Evolutionary conservation across 2,797 vertebrate species (phyloP), one percentile per base, ranked within the genome.

Genomic region (Garrulus glandarius): DNA sequence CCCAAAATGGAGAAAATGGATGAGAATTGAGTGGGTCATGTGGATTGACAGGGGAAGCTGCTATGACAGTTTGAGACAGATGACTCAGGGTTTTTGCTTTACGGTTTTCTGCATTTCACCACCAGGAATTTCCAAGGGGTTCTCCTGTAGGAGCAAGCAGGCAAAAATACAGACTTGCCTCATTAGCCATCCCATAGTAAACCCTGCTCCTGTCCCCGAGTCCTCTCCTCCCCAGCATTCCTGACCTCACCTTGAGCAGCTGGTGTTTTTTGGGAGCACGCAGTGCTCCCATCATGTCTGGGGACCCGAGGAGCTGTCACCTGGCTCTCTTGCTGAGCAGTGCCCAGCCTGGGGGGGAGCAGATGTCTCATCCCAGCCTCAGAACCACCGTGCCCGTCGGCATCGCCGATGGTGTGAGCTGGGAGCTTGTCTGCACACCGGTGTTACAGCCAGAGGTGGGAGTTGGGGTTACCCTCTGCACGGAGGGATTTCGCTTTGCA

Each of bases 41-140:
- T 71, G 78, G 82, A 84, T 57, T 94, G 92, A 92, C 70, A 87
- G 83, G 67, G 77, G 70, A 86, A 90, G 83, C 64, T 95, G 96
- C 60, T 89, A 13, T 87, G 84, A 63, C 67, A 80, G 89, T 85
- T 90, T 65, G 84, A 93, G 91, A 85, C 57, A 75, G 91, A 96
- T 77, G 79, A 91, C 67, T 96, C 90, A 44, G 69, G 2, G 29
- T n/a, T 92, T 89, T 92, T 87, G 34, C 76, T 83, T 88, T 49
- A 12, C 61, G 16, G 36, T 41, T 87, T 95, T 65, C 74, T 78
- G 64, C 36, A 6, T 60, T 53, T 57, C 43, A 44, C 61, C 60
- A 34, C 36, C 61, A 52, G 79, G 89, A 94, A 84, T 85, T 87
- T 93, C 89, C 76, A 32, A n/a, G 89, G 77, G 32, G 55, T 93